A percentile compares a stretch with the other conserved stretches of the same genome.
phyloP scores from a whole-genome alignment of 2,888 invertebrate genomes.

The Sthenelais limicola region DNA sequence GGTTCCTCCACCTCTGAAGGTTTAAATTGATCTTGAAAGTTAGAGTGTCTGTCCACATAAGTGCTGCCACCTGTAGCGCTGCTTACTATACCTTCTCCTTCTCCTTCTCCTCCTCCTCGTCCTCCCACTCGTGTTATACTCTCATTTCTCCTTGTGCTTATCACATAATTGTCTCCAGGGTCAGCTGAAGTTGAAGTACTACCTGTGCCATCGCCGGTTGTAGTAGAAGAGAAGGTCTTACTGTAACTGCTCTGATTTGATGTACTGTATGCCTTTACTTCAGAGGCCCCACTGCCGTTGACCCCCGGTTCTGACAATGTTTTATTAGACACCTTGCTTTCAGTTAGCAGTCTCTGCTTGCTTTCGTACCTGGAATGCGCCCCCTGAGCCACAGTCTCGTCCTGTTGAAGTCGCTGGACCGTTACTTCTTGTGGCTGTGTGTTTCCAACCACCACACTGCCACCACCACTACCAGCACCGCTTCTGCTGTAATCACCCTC shows the following conservation, averaged over 20 bases:
- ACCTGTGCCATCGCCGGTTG: not conserved
- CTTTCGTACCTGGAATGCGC: not conserved
- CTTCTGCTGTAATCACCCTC: not conserved
- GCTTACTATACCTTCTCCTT: not conserved
- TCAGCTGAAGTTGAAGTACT: no score
- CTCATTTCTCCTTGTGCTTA: slow-evolving; percentile 27
- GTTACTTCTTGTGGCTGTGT: slow-evolving; percentile 37
- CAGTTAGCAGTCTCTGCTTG: not conserved
- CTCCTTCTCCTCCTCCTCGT: not conserved
- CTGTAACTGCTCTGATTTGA: not conserved
- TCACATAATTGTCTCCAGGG: not conserved
- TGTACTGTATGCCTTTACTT: not conserved
- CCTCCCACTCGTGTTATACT: slow-evolving; percentile 1
- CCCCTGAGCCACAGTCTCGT: slow-evolving; percentile 4
- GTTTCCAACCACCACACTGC: no score
- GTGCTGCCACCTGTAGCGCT: slow-evolving; percentile 17
- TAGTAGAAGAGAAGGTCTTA: no score
- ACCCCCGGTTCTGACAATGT: not conserved
- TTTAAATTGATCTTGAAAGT: not conserved
- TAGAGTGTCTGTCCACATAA: not conserved
- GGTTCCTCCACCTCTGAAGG: slow-evolving; percentile 2
- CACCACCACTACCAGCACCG: not conserved
- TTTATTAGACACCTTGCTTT: not conserved
- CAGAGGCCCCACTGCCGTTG: not conserved
- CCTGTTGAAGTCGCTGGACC: slow-evolving; percentile 31